Conservation (phyloP, 2,113 vertebrate species). For the Azemiops feae region DNA sequence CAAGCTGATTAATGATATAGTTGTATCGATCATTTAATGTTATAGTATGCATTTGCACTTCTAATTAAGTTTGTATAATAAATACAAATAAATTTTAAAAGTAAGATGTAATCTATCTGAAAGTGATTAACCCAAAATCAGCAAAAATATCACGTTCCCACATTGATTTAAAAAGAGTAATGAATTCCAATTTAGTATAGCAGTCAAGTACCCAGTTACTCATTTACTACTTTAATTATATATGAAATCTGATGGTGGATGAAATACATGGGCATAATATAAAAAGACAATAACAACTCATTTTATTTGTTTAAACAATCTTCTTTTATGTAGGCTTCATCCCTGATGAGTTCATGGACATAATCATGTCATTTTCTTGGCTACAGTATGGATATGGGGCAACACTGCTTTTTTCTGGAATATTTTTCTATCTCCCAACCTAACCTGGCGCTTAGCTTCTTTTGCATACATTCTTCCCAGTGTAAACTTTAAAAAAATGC, state of each 20-base stretch:
- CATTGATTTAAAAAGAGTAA: background rate
- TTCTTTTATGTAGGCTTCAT: background rate
- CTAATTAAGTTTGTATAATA: background rate
- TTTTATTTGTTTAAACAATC: background rate
- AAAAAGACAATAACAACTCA: background rate
- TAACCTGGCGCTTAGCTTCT: background rate
- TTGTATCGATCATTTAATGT: background rate
- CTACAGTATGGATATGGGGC: background rate
- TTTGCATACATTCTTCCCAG: background rate
- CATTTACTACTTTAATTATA: background rate
- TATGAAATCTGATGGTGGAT: background rate
- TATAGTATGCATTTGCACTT: background rate
- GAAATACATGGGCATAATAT: background rate
- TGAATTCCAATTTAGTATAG: background rate
- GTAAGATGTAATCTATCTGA: background rate
- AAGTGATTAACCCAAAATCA: background rate
- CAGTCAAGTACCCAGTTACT: background rate
- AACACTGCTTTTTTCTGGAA: background rate
- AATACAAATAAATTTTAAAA: background rate
- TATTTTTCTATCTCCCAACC: background rate
- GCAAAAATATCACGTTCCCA: background rate
- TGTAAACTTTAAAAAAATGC: background rate
- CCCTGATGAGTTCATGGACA: background rate
- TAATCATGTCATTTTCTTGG: background rate
- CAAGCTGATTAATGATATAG: background rate